Base-by-base conservation (phyloP, 53 echinoderm and acorn worm genomes). In the Echinarachnius parma region DNA sequence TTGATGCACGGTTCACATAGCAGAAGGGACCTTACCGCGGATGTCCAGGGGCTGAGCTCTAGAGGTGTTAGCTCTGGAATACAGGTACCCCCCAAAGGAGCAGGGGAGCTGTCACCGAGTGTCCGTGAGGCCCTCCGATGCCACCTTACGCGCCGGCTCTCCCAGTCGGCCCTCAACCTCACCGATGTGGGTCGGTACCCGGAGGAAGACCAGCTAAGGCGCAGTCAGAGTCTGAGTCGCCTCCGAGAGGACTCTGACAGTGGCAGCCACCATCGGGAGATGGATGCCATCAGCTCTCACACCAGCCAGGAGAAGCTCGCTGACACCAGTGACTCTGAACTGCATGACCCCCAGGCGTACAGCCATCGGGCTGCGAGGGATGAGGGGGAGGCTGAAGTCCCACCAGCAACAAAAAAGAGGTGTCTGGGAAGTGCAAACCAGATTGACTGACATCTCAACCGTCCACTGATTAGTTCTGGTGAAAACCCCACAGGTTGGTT, bases 61-160 rank as follows among this genome's bases (percentile, higher is more conserved):
- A 29, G 70, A 24, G 52, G 34, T 5, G 33, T 31, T 36, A 31
- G 53, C 33, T 34, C 70, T 53, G 18, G 14, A 2, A n/a, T n/a
- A n/a, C 4, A 4, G 4, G 53, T 53, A 8, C 53, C 70, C 21
- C 31, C 70, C 22, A 69, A 69, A 45, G 83, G 66, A 21, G 76
- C 84, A 27, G 79, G 83, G 29, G 93, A 93, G 82, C 84, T 84
- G 37, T 93, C 93, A 0, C 83, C 70, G 44, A 86, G 81, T 33
- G 93, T 93, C 11, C 86, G 89, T 31, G 89, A 93, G 53, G 93
- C 85, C n/a, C 75, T 93, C 2, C 93, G 93, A 30, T 89, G 86
- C 64, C 93, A 93, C 64, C 81, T 93, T 9, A 83, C 86, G 16
- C 77, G 84, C 4, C 82, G 93, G 9, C 81, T 89, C 39, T 89